Evolutionary conservation across 2,797 vertebrate genomes (phyloP).

Genomic region (Pithecia hirsuta): DNA sequence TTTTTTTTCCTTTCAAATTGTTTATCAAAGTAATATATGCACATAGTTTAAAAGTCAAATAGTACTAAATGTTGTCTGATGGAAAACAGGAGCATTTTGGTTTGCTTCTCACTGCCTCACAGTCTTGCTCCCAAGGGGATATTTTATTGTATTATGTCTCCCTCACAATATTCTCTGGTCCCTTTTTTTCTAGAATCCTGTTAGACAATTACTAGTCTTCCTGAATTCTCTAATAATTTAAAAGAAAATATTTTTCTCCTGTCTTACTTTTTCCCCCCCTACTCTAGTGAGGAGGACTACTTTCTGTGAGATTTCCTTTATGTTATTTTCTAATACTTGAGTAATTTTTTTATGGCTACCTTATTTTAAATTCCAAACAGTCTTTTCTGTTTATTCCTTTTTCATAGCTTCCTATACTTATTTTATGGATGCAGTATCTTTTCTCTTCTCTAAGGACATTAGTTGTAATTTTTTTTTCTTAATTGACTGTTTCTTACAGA

Average conservation of each 20-base stretch:
- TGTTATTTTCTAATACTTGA: background rate
- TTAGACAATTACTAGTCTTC: background rate
- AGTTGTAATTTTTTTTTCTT: background rate
- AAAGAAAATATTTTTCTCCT: background rate
- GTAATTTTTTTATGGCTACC: background rate
- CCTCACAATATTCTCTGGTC: background rate
- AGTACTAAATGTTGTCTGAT: background rate
- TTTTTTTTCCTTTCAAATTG: background rate
- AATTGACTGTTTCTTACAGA: background rate
- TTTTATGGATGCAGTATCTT: background rate
- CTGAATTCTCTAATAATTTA: background rate
- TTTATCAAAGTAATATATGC: background rate
- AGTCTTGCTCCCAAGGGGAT: background rate
- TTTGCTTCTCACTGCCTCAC: background rate
- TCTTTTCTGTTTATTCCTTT: background rate
- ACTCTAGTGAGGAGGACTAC: background rate
- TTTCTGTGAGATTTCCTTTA: background rate
- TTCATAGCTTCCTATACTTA: background rate
- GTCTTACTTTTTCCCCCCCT: background rate
- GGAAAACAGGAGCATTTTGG: background rate
- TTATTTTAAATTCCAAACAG: slow-evolving; percentile 24
- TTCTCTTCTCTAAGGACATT: background rate
- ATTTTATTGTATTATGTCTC: background rate
- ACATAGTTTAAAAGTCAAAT: background rate
- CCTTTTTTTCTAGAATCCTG: background rate